Percentiles rank a stretch among this genome's conserved stretches.
These are phyloP conservation scores for Apamea anceps DNA, from an alignment of 2,888 invertebrate species.

Conservation along the genomic window DNA sequence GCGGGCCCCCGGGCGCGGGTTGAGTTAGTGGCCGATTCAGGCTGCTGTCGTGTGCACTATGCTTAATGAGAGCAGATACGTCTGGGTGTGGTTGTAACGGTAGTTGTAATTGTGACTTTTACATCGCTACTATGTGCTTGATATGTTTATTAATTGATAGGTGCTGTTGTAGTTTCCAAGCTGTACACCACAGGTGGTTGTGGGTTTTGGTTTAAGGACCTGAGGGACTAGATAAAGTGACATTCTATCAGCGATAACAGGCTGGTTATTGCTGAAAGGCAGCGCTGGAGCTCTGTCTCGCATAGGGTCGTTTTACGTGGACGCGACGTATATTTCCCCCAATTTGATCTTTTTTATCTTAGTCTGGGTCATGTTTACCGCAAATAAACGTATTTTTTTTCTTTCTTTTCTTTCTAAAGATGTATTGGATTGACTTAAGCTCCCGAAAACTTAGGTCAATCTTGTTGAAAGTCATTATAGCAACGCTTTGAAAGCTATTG, in stretches of 20 bases:
- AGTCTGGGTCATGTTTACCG: no score
- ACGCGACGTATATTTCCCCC: no score
- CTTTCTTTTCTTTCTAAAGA: no score
- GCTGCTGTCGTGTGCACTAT: constrained; percentile 73
- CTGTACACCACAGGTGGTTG: constrained; percentile 8
- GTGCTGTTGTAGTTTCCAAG: background rate
- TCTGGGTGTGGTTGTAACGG: constrained; percentile 72
- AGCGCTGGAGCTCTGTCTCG: no score
- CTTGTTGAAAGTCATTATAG: background rate
- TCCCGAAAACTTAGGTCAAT: background rate
- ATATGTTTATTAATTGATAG: constrained; percentile 58
- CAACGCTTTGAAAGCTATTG: no score
- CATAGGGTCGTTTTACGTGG: no score
- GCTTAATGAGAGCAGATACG: constrained; percentile 73
- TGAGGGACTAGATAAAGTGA: background rate
- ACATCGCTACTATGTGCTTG: constrained; percentile 51
- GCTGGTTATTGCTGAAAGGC: no score
- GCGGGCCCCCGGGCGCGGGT: constrained; percentile 73
- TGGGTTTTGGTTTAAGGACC: no score
- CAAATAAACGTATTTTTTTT: no score
- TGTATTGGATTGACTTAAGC: background rate
- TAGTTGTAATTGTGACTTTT: constrained; percentile 72
- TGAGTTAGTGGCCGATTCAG: constrained; percentile 67
- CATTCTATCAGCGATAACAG: background rate
- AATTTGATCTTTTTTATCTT: no score